Conservation (phyloP, 1,140 invertebrate species). For the Leptestheria dahalacensis region DNA sequence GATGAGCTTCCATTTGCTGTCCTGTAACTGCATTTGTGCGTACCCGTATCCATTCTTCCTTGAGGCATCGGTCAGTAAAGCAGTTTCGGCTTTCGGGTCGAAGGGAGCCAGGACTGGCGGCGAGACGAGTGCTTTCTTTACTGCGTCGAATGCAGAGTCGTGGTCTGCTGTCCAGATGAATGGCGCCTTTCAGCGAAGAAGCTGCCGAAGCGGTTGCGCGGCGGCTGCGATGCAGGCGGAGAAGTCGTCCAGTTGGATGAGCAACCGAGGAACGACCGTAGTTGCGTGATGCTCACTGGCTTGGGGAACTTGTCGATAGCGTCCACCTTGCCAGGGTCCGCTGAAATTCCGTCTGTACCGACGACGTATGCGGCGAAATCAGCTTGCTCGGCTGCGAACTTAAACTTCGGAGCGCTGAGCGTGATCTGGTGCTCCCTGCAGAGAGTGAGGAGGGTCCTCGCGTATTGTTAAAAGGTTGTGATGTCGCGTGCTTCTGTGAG, state of each 20-base stretch:
- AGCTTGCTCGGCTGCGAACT: conserved; percentile 18
- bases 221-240: conserved; percentile 4
- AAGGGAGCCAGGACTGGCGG: conserved; percentile 10
- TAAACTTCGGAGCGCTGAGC: conserved; percentile 21
- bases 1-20: conserved; percentile 13
- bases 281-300: conserved; percentile 8
- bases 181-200: background rate
- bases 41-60: conserved; percentile 13
- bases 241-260: conserved; percentile 4
- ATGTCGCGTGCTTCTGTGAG: conserved; percentile 19
- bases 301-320: conserved; percentile 15
- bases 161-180: conserved; percentile 14
- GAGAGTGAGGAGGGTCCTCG: conserved; percentile 9
- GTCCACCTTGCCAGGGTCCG: conserved; percentile 14
- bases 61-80: conserved; percentile 17
- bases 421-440: conserved; percentile 21
- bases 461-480: conserved; percentile 2
- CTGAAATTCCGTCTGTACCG: conserved; percentile 12
- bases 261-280: conserved; percentile 11
- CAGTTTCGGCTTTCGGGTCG: conserved; percentile 11
- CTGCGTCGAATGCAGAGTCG: conserved; percentile 6
- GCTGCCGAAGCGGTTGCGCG: background rate
- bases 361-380: conserved; percentile 22
- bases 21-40: conserved; percentile 12
- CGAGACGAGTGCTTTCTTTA: background rate